Conservation (phyloP, 2,797 vertebrate genomes). For the Phalanger gymnotis region DNA sequence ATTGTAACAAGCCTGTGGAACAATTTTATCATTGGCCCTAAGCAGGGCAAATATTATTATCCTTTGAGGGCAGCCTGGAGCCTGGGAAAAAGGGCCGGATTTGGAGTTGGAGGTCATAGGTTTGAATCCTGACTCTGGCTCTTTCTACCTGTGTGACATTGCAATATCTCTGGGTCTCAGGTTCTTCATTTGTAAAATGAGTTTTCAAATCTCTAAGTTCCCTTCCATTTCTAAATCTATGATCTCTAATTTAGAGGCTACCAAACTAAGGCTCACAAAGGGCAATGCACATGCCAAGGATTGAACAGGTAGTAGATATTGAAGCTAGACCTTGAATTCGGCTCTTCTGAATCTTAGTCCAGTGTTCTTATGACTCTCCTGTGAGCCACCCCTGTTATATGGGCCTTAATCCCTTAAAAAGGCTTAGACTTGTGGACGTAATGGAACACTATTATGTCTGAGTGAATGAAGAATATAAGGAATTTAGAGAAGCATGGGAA, state of each 20-base stretch:
- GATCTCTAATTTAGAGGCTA: background rate
- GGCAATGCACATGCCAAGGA: background rate
- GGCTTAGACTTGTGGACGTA: background rate
- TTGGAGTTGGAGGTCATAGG: background rate
- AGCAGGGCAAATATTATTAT: background rate
- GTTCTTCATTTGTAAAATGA: background rate
- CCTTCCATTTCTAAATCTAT: background rate
- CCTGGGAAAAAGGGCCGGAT: background rate
- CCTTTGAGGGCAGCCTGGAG: background rate
- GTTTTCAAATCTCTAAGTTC: background rate
- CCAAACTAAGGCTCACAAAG: background rate
- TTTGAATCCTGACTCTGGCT: background rate
- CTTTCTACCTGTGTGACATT: background rate
- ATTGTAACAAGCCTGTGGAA: background rate
- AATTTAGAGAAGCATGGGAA: background rate
- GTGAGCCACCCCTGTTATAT: background rate
- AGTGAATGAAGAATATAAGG: background rate
- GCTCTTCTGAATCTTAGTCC: background rate
- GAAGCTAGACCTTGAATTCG: background rate
- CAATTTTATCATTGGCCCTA: background rate
- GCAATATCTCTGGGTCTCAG: background rate
- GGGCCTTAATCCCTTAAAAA: background rate
- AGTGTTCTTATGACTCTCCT: background rate
- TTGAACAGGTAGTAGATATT: background rate
- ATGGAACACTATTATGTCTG: background rate